phyloP scores from a whole-genome alignment of 2,888 invertebrate genomes.

The Saturnia japonica region DNA sequence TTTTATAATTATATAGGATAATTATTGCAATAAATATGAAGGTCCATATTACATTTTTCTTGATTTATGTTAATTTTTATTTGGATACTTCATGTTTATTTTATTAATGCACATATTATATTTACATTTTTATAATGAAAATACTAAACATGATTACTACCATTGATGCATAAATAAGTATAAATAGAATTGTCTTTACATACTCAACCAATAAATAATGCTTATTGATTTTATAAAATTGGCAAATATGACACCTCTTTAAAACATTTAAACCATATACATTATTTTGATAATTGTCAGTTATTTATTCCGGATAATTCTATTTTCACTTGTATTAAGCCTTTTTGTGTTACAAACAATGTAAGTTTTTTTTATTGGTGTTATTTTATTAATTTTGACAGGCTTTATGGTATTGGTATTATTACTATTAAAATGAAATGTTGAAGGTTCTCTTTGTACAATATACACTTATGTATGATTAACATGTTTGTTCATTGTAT shows the following conservation, averaged over 20 bases:
- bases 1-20: slow-evolving; percentile 19
- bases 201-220: background rate
- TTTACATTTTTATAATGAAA: background rate
- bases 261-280: background rate
- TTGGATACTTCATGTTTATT: background rate
- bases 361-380: background rate
- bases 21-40: background rate
- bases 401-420: background rate
- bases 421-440: background rate
- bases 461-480: background rate
- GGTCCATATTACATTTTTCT: background rate
- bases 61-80: background rate
- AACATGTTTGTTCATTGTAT: background rate
- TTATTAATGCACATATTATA: background rate
- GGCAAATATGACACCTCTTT: background rate
- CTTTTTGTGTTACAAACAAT: background rate
- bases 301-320: background rate
- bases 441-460: background rate
- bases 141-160: background rate
- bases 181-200: slow-evolving; percentile 1
- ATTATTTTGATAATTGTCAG: background rate
- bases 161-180: background rate
- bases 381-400: background rate
- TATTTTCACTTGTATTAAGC: background rate
- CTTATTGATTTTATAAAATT: background rate